Conservation (phyloP, 2,113 vertebrate species). For the Ciconia maguari region DNA sequence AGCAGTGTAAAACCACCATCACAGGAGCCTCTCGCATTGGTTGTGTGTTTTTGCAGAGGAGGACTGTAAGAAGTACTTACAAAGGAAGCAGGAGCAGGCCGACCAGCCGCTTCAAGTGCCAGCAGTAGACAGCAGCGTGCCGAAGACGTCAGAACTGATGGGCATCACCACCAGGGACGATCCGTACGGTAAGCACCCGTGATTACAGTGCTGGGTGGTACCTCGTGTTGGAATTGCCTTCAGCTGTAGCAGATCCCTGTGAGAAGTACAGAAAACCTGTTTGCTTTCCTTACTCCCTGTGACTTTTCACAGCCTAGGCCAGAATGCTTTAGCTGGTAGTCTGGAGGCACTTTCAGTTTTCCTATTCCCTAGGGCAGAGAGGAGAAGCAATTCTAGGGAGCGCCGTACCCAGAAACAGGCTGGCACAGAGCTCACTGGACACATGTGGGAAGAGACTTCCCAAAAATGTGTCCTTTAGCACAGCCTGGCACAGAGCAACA, state of each 20-base stretch:
- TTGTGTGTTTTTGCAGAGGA: conserved; percentile 74
- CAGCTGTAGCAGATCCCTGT: not conserved
- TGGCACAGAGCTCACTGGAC: not conserved
- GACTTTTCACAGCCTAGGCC: not conserved
- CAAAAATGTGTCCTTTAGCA: not conserved
- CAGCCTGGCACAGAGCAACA: not conserved
- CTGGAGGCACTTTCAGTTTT: not conserved
- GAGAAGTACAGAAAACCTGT: not conserved
- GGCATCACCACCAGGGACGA: conserved; percentile 87
- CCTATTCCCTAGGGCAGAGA: not conserved
- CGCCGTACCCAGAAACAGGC: not conserved
- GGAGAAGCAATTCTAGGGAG: not conserved
- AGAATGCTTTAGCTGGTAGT: not conserved
- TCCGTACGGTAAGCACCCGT: conserved; percentile 68
- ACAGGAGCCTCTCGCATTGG: not conserved
- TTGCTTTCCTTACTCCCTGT: not conserved
- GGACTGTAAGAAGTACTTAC: conserved; percentile 82
- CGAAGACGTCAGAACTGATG: conserved; percentile 57
- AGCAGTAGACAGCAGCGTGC: conserved; percentile 87
- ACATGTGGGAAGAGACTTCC: not conserved
- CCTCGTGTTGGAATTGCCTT: rapidly evolving
- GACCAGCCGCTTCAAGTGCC: conserved; percentile 86
- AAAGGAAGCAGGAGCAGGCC: conserved; percentile 58
- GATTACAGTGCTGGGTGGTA: not conserved
- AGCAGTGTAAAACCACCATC: not conserved